Percentiles rank a stretch among this genome's conserved stretches.
These are phyloP conservation scores for Hippocampus barbouri DNA, from an alignment of 2,113 vertebrate species.

Conservation along the genomic window DNA sequence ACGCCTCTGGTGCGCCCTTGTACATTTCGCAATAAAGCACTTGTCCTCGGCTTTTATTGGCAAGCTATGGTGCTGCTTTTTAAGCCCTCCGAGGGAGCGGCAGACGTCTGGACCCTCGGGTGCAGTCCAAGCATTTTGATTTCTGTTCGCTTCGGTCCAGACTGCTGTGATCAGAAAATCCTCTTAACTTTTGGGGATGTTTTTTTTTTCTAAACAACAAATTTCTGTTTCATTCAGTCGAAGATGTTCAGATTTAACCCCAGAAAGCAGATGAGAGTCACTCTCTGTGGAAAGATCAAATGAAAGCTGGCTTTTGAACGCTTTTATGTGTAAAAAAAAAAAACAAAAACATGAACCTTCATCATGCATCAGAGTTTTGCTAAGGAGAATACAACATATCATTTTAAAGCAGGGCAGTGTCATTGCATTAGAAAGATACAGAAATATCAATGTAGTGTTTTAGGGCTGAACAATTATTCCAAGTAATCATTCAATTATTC, in stretches of 20 bases:
- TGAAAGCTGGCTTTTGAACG: slow-evolving; percentile 33
- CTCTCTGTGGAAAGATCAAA: slow-evolving; percentile 47
- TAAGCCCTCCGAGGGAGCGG: slow-evolving; percentile 29
- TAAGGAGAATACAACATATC: slow-evolving; percentile 14
- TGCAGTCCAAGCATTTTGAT: slow-evolving; percentile 22
- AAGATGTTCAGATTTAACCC: slow-evolving; percentile 40
- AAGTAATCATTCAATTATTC: no score
- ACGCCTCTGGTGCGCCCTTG: slow-evolving; percentile 26
- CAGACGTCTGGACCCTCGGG: slow-evolving; percentile 20
- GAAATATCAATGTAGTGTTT: slow-evolving; percentile 6
- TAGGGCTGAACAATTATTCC: no score
- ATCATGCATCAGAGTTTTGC: slow-evolving; percentile 43
- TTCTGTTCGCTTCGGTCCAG: slow-evolving; percentile 13
- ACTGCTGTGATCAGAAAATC: neutral
- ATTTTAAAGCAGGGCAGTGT: slow-evolving; percentile 33
- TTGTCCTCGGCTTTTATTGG: slow-evolving; percentile 52
- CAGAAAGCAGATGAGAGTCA: slow-evolving; percentile 58
- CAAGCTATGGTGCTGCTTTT: slow-evolving; percentile 30
- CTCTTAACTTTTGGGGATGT: neutral
- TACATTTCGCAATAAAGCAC: slow-evolving; percentile 47
- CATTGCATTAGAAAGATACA: slow-evolving; percentile 9
- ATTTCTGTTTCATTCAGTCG: neutral
- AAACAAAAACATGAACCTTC: slow-evolving; percentile 6
- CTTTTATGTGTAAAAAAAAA: slow-evolving; percentile 10
- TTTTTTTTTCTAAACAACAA: neutral